A percentile compares a stretch with the other conserved stretches of the same genome.
Conservation (phyloP, 2,888 invertebrate genomes). For the Apodemia duryi region DNA sequence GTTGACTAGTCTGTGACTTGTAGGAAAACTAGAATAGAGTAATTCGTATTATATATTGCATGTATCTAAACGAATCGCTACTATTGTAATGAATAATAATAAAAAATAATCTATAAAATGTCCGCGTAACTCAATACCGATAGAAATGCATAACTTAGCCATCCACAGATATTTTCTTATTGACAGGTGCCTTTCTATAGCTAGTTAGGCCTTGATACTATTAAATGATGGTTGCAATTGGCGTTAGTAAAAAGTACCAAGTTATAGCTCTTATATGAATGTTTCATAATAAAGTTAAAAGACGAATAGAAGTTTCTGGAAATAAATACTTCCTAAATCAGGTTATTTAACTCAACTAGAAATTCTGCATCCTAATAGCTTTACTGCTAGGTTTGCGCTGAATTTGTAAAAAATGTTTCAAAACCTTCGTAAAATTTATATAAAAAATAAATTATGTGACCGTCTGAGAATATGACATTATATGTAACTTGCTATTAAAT, state of each 20-base stretch:
- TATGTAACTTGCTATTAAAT: no score
- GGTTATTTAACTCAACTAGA: not conserved
- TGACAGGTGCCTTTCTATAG: slow-evolving; percentile 7
- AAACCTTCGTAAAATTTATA: no score
- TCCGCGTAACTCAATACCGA: no score
- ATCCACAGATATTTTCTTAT: not conserved
- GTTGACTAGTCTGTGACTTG: not conserved
- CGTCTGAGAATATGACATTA: no score
- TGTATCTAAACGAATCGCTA: not conserved
- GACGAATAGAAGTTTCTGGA: not conserved
- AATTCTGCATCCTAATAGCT: not conserved
- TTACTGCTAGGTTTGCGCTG: not conserved
- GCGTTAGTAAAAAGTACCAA: not conserved
- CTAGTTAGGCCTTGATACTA: not conserved
- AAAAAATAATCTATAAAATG: no score
- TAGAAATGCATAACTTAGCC: not conserved
- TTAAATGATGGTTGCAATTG: not conserved
- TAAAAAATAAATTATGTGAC: no score
- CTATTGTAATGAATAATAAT: not conserved
- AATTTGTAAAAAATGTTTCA: no score
- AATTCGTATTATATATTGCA: not conserved
- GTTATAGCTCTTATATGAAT: not conserved
- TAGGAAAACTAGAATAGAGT: not conserved
- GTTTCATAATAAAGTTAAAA: not conserved
- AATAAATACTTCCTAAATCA: not conserved